Evolutionary conservation across 2,797 vertebrate genomes (phyloP).

Genomic region (Gallinago nigripennis): DNA sequence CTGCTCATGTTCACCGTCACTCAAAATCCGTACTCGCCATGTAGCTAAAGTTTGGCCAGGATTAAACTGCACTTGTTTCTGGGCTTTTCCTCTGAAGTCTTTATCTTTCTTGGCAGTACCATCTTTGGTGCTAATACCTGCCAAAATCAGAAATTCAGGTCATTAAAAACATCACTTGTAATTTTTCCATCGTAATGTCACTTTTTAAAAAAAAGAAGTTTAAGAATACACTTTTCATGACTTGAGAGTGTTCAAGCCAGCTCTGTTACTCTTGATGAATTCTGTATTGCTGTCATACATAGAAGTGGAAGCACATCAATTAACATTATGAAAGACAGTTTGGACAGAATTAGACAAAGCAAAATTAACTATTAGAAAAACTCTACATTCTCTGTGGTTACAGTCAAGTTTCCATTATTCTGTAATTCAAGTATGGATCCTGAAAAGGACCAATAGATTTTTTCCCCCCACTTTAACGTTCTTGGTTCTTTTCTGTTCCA

Average conservation of each 20-base stretch:
- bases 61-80: constrained; percentile 95
- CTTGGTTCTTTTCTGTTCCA: neutral
- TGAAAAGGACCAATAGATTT: neutral
- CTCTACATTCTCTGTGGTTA: neutral
- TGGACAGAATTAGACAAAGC: neutral
- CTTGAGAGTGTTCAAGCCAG: neutral
- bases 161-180: neutral
- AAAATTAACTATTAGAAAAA: neutral
- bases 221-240: neutral
- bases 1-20: constrained; percentile 86
- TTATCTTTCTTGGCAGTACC: constrained; percentile 87
- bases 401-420: neutral
- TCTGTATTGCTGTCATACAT: neutral
- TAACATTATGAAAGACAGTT: neutral
- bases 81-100: constrained; percentile 90
- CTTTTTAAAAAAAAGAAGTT: neutral
- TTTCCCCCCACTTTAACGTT: neutral
- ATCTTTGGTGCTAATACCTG: constrained; percentile 90
- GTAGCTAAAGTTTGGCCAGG: constrained; percentile 89
- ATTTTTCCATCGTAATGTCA: neutral
- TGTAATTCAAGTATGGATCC: neutral
- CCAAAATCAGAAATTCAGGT: neutral
- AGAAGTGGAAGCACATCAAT: neutral
- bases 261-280: neutral
- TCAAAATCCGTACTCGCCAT: constrained; percentile 86